These are phyloP conservation scores for Hyposoter didymator DNA, from an alignment of 2,888 invertebrate genomes.

Conservation along the genomic window DNA sequence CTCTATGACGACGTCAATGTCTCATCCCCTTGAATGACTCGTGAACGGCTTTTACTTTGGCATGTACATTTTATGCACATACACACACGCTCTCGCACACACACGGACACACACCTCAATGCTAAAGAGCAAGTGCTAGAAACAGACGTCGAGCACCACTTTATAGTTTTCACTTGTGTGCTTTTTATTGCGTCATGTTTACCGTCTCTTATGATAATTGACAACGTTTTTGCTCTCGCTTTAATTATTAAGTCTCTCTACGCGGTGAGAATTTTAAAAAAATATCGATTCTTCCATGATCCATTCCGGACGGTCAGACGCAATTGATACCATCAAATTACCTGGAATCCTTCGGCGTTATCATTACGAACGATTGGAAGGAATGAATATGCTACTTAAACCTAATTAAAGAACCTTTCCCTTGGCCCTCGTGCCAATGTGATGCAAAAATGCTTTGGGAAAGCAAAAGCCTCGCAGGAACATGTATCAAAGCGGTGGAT, in stretches of 20 bases:
- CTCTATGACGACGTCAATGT: slow-evolving; percentile 43
- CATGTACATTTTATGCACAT: slow-evolving; percentile 1
- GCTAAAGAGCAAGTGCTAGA: slow-evolving; percentile 1
- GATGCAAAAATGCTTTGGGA: neutral
- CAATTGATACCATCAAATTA: neutral
- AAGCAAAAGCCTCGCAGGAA: neutral
- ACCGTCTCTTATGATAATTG: slow-evolving; percentile 5
- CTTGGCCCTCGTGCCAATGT: neutral
- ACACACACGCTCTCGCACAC: too few species aligned
- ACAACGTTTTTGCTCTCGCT: neutral
- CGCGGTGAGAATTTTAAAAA: neutral
- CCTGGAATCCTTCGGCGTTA: neutral
- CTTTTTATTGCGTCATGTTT: slow-evolving; percentile 6
- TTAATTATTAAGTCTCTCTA: neutral
- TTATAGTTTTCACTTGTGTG: slow-evolving; percentile 5
- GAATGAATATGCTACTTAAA: neutral
- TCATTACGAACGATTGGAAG: slow-evolving; percentile 24
- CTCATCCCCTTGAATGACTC: slow-evolving; percentile 52
- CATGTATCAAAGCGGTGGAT: neutral
- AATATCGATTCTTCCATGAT: neutral
- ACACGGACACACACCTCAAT: slow-evolving; percentile 18
- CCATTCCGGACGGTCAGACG: neutral
- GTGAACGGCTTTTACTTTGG: slow-evolving; percentile 31
- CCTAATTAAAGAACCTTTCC: slow-evolving; percentile 21
- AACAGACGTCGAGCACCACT: slow-evolving; percentile 21